Percentiles rank a stretch among this genome's conserved stretches.
These are phyloP conservation scores for Malurus cyaneus DNA, from an alignment of 2,113 vertebrate species.

Conservation along the genomic window DNA sequence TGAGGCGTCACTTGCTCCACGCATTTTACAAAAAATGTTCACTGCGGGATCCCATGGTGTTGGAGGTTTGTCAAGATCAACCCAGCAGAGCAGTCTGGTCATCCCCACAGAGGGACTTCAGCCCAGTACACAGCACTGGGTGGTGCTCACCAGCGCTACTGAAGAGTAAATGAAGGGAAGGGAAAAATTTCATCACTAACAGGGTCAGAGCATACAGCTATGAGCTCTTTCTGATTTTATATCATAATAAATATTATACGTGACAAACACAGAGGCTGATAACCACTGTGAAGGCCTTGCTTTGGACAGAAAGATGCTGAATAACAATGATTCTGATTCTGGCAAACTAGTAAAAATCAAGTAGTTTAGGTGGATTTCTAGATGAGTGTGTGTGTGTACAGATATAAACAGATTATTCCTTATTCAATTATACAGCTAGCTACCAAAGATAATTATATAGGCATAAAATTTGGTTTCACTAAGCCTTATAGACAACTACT, in stretches of 20 bases:
- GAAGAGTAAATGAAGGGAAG: neutral
- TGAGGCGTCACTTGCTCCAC: neutral
- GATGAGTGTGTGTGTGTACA: neutral
- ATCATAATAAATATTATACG: neutral
- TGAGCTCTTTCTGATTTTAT: neutral
- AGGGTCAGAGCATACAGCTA: neutral
- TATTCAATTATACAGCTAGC: neutral
- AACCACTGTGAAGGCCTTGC: neutral
- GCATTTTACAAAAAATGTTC: neutral
- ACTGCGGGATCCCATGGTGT: neutral
- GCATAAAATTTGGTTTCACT: neutral
- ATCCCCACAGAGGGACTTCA: neutral
- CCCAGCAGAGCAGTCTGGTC: neutral
- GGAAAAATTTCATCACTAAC: neutral
- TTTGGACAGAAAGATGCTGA: neutral
- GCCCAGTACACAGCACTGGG: neutral
- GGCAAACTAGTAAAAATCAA: neutral
- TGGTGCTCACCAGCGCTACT: neutral
- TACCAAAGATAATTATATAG: neutral
- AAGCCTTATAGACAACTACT: neutral
- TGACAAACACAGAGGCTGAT: neutral
- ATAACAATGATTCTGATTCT: neutral
- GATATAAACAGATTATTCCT: neutral
- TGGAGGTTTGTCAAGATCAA: neutral
- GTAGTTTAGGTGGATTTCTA: neutral